Evolutionary conservation across 2,797 vertebrate genomes (phyloP), one percentile per base, ranked within the genome.

Genomic region (Jordanella pulchra): DNA sequence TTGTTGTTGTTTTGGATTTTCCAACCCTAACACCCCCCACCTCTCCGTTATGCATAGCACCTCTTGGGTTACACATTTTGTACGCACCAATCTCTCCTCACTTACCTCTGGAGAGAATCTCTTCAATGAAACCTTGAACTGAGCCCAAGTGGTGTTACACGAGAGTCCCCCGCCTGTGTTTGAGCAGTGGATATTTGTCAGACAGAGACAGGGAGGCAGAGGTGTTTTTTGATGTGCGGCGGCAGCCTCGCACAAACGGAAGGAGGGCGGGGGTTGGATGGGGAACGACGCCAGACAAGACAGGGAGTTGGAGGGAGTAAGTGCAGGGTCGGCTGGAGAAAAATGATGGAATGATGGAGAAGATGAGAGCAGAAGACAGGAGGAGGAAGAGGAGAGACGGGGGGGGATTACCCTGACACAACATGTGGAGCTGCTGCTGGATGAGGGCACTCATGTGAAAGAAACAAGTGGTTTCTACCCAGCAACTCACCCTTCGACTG

Each of bases 391-490:
- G 47, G 76, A 56, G 72, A 71, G 30, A 69, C 2, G 68, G 7
- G 6, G 44, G 28, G 72, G 81, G 80, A 71, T 65, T 78, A 66
- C 85, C 75, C 83, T 45, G 78, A 84, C 81, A 84, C 84, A 71
- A 84, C 81, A 86, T 72, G 87, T 74, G 88, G 80, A 79, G 75
- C 86, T 75, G 73, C 81, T 61, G 39, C 86, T 80, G 82, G 81
- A 85, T 65, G 32, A 39, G 58, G 58, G 21, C 56, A 58, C 83
- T 89, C 89, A 83, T 80, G 86, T 80, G 80, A 23, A 71, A 81
- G 74, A 82, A 60, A 76, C 6, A 51, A 75, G 75, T 64, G 82
- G 69, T 84, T 89, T 93, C 90, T 94, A 90, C 93, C 89, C 89
- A 89, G 93, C 91, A 92, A 93, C 93, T 72, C 81, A 30, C 68